phyloP scores from a whole-genome alignment of 1,140 invertebrate species.

The Drosophila mojavensis region DNA sequence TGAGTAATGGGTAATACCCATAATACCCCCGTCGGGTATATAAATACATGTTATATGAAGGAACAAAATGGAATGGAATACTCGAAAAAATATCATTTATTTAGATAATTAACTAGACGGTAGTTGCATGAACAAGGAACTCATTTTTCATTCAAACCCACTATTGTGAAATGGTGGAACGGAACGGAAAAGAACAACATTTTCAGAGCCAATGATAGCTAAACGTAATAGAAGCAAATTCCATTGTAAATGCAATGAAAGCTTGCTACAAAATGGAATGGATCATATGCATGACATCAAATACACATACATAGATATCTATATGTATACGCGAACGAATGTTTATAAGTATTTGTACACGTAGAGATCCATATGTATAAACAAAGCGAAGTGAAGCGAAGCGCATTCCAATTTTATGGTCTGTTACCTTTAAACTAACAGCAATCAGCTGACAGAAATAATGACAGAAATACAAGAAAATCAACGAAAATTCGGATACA shows the following conservation, averaged over 20 bases:
- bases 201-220: neutral
- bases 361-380: neutral
- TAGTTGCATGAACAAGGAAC: neutral
- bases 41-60: neutral
- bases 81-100: neutral
- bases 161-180: neutral
- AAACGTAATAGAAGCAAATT: too few species aligned
- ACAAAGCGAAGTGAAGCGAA: neutral
- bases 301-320: neutral
- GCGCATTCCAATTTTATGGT: slow-evolving; percentile 14
- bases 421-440: slow-evolving; percentile 10
- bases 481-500: neutral
- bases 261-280: neutral
- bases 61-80: slow-evolving; percentile 4
- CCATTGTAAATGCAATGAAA: too few species aligned
- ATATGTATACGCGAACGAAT: neutral
- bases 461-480: neutral
- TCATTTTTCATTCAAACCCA: neutral
- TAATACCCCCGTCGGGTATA: too few species aligned
- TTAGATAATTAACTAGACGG: neutral
- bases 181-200: neutral
- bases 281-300: neutral
- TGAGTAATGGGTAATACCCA: too few species aligned
- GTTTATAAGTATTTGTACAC: neutral
- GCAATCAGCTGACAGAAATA: neutral